Evolutionary conservation across 2,797 vertebrate genomes (phyloP).

Genomic region (Peromyscus nudipes): DNA sequence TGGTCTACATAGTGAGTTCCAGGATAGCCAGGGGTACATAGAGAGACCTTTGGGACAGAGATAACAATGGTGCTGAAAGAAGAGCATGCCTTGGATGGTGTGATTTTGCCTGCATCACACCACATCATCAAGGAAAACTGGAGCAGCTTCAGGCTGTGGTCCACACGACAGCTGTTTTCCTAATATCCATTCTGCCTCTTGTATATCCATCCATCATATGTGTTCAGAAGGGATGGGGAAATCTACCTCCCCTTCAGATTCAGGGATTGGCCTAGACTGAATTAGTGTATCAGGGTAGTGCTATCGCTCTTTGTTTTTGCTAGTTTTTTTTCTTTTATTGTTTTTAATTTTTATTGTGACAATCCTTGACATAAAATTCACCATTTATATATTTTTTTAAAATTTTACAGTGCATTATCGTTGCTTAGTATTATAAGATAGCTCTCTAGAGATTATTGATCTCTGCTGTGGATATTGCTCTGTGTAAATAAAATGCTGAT

Average conservation of each 20-base stretch:
- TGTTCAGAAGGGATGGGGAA: background rate
- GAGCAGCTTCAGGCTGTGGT: background rate
- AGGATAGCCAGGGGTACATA: background rate
- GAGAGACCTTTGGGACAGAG: background rate
- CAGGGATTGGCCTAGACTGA: background rate
- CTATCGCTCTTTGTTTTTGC: background rate
- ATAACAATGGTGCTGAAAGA: background rate
- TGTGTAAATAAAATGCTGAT: too few relatives aligned
- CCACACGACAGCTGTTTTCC: background rate
- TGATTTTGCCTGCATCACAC: background rate
- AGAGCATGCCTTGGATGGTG: background rate
- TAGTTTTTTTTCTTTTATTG: background rate
- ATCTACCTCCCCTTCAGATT: background rate
- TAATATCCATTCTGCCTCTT: background rate
- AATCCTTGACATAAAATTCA: background rate
- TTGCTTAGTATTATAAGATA: background rate
- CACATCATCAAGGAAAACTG: background rate
- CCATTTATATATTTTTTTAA: background rate
- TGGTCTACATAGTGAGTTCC: background rate
- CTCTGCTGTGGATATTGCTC: too few relatives aligned
- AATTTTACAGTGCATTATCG: background rate
- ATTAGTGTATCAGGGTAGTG: background rate
- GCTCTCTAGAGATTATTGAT: background rate
- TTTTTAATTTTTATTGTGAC: background rate
- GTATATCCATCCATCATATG: background rate